phyloP scores from a whole-genome alignment of 2,113 vertebrate species.

The Anhinga anhinga region DNA sequence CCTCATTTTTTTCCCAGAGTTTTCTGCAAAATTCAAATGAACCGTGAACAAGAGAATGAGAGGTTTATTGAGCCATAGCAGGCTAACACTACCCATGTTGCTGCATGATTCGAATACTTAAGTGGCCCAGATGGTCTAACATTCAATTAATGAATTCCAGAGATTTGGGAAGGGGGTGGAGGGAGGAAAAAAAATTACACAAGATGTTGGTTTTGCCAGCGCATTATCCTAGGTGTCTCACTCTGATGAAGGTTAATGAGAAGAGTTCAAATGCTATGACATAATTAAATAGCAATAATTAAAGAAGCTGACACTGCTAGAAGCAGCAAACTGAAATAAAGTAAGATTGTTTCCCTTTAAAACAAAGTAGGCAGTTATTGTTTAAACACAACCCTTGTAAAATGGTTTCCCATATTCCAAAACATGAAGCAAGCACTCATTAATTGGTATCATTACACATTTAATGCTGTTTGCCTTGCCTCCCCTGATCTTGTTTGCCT shows the following conservation, averaged over 20 bases:
- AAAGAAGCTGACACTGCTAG: slow-evolving; percentile 49
- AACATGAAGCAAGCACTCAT: neutral
- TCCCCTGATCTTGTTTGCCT: neutral
- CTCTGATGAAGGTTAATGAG: slow-evolving; percentile 71
- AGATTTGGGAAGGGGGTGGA: slow-evolving; percentile 5
- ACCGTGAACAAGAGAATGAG: slow-evolving; percentile 65
- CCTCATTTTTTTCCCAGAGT: slow-evolving; percentile 44
- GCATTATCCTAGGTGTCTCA: slow-evolving; percentile 55
- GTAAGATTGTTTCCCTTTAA: neutral
- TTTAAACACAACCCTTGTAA: neutral
- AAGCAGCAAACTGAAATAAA: slow-evolving; percentile 43
- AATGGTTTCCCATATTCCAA: neutral
- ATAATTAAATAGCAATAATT: slow-evolving; percentile 72
- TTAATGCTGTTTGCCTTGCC: neutral
- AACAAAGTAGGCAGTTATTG: neutral
- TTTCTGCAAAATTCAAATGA: slow-evolving; percentile 73
- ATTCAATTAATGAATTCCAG: slow-evolving; percentile 67
- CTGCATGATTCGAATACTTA: slow-evolving; percentile 65
- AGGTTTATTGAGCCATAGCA: slow-evolving; percentile 69
- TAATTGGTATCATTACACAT: slow-evolving; percentile 1
- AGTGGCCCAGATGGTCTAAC: slow-evolving; percentile 64
- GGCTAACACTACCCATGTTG: slow-evolving; percentile 50
- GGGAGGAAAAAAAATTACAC: neutral
- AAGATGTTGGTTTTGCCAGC: slow-evolving; percentile 52
- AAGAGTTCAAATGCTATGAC: slow-evolving; percentile 65